phyloP scores from a whole-genome alignment of 1,140 invertebrate genomes.

The Neodiprion virginianus region DNA sequence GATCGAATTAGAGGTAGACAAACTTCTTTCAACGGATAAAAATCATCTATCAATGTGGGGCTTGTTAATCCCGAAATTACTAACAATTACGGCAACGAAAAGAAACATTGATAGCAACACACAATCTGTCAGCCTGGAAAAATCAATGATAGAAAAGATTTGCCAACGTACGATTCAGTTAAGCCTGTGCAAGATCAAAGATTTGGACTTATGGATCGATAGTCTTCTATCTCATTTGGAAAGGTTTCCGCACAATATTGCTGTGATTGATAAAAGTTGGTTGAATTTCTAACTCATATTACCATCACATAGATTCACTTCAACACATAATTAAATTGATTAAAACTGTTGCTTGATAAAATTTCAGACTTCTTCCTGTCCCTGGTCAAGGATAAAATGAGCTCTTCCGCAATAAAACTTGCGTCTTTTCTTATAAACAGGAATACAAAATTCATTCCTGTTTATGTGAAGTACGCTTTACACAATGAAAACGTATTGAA shows the following conservation, averaged over 20 bases:
- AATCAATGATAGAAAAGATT: conserved; percentile 31
- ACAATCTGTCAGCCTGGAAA: conserved; percentile 28
- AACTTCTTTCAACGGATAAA: conserved; percentile 36
- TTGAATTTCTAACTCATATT: conserved; percentile 20
- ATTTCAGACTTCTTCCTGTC: conserved; percentile 42
- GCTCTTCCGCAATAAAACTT: conserved; percentile 36
- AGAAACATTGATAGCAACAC: not conserved
- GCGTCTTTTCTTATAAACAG: conserved; percentile 42
- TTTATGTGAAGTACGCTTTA: conserved; percentile 38
- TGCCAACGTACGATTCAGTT: conserved; percentile 28
- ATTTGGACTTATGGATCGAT: conserved; percentile 62
- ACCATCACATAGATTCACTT: not conserved
- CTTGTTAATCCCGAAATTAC: conserved; percentile 40
- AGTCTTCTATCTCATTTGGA: conserved; percentile 64
- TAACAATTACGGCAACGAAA: conserved; percentile 25
- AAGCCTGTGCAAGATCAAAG: conserved; percentile 41
- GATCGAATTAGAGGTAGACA: conserved; percentile 33
- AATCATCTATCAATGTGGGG: conserved; percentile 43
- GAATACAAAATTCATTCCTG: conserved; percentile 39
- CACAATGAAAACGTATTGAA: conserved; percentile 35
- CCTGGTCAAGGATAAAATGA: conserved; percentile 39
- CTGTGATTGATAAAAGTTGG: conserved; percentile 51
- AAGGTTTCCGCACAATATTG: conserved; percentile 65
- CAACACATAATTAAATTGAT: not conserved
- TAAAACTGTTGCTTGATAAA: not conserved